Percentiles rank a stretch among this genome's conserved stretches.
phyloP scores from a whole-genome alignment of 2,888 invertebrate species.

The Synergus gifuensis region DNA sequence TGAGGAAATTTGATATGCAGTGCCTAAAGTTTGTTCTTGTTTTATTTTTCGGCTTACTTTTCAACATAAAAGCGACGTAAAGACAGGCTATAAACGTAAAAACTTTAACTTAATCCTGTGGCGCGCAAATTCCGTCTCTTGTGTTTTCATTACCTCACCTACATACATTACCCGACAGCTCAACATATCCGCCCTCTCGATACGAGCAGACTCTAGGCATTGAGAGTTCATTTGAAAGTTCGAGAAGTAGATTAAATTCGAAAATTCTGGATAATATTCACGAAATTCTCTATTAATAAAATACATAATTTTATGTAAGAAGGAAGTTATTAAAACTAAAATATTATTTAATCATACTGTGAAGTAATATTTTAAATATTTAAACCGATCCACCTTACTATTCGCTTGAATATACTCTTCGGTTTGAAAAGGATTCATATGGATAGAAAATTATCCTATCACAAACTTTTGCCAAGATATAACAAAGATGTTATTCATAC shows the following conservation, averaged over 20 bases:
- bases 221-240: constrained; percentile 20
- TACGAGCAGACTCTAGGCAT: constrained; percentile 10
- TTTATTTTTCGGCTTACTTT: constrained; percentile 47
- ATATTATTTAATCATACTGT: too few relatives aligned
- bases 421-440: too few relatives aligned
- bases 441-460: too few relatives aligned
- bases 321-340: too few relatives aligned
- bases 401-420: too few relatives aligned
- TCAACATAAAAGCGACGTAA: constrained; percentile 66
- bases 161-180: constrained; percentile 2
- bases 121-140: constrained; percentile 67
- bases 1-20: constrained; percentile 72
- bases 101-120: constrained; percentile 68
- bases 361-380: too few relatives aligned
- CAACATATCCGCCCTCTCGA: constrained; percentile 17
- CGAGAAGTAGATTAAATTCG: constrained; percentile 18
- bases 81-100: constrained; percentile 65
- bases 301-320: background rate
- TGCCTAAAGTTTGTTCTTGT: constrained; percentile 48
- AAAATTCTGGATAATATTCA: background rate
- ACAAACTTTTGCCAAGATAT: too few relatives aligned
- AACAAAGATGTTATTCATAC: too few relatives aligned
- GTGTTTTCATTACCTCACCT: constrained; percentile 64
- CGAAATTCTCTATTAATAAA: background rate
- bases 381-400: too few relatives aligned